Conservation (phyloP, 2,113 vertebrate genomes). For the Prunella himalayana region DNA sequence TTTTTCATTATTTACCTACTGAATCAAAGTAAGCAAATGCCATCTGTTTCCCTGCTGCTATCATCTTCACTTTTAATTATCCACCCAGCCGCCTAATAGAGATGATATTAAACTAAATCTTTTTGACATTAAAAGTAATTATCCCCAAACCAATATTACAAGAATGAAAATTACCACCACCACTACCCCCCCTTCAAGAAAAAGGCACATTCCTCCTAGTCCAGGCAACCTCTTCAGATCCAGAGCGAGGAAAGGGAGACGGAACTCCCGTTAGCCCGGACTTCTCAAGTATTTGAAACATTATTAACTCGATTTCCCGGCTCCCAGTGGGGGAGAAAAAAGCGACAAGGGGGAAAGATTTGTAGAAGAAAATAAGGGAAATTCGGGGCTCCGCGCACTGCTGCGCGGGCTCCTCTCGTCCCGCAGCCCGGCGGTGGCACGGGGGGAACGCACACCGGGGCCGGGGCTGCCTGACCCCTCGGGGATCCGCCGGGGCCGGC, state of each 20-base stretch:
- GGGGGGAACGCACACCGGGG: background rate
- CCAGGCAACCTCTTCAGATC: background rate
- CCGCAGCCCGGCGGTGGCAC: background rate
- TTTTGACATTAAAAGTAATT: slow-evolving; percentile 99
- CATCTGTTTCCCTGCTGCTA: slow-evolving; percentile 98
- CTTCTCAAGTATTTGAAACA: slow-evolving; percentile 28
- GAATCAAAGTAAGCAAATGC: slow-evolving; percentile 98
- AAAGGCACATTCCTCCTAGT: slow-evolving; percentile 11
- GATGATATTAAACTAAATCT: slow-evolving; percentile 99
- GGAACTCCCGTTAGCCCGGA: background rate
- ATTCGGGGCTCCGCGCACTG: background rate
- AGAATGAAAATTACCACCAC: slow-evolving; percentile 72
- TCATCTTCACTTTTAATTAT: slow-evolving; percentile 98
- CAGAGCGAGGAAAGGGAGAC: background rate
- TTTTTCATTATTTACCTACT: slow-evolving; percentile 94
- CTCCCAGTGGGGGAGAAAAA: slow-evolving; percentile 19
- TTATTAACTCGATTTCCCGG: slow-evolving; percentile 43
- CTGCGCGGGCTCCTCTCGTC: background rate
- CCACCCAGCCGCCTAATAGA: slow-evolving; percentile 98
- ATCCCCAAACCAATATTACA: slow-evolving; percentile 88
- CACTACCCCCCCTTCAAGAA: background rate
- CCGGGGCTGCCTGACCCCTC: background rate
- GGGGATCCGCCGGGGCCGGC: background rate
- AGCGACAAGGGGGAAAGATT: background rate
- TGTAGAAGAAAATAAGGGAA: background rate